phyloP scores from a whole-genome alignment of 2,113 vertebrate genomes.

The Tenrec ecaudatus region DNA sequence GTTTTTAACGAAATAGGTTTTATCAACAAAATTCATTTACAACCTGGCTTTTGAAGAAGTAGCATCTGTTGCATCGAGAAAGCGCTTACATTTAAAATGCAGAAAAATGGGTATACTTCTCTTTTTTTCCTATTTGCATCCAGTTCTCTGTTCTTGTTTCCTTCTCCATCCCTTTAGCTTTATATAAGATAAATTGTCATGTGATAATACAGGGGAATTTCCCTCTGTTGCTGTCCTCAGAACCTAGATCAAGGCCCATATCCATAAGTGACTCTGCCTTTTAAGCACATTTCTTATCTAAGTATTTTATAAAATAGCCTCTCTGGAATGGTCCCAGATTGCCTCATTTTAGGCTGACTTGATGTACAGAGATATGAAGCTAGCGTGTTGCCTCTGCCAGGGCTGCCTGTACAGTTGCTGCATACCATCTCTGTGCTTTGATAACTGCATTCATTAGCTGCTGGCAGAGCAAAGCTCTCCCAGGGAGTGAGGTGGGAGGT shows the following conservation, averaged over 20 bases:
- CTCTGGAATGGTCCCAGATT: background rate
- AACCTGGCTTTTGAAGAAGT: background rate
- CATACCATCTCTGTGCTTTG: background rate
- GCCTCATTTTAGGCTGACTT: background rate
- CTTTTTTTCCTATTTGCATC: background rate
- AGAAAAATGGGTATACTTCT: background rate
- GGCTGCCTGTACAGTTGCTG: background rate
- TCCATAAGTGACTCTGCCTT: background rate
- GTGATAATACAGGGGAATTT: background rate
- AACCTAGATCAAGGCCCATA: background rate
- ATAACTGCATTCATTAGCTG: background rate
- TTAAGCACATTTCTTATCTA: background rate
- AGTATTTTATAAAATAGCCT: slow-evolving; percentile 17
- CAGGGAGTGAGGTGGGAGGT: slow-evolving; percentile 25
- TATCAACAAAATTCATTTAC: background rate
- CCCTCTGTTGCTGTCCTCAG: background rate
- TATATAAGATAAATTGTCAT: background rate
- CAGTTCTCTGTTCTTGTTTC: background rate
- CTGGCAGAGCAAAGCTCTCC: background rate
- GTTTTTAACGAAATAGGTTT: background rate
- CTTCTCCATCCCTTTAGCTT: background rate
- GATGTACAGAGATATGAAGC: background rate
- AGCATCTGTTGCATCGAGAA: background rate
- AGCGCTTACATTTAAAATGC: background rate
- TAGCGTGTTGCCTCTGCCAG: background rate